These are phyloP conservation scores for Intellagama lesueurii DNA, from an alignment of 2,797 vertebrate genomes.

Conservation along the genomic window DNA sequence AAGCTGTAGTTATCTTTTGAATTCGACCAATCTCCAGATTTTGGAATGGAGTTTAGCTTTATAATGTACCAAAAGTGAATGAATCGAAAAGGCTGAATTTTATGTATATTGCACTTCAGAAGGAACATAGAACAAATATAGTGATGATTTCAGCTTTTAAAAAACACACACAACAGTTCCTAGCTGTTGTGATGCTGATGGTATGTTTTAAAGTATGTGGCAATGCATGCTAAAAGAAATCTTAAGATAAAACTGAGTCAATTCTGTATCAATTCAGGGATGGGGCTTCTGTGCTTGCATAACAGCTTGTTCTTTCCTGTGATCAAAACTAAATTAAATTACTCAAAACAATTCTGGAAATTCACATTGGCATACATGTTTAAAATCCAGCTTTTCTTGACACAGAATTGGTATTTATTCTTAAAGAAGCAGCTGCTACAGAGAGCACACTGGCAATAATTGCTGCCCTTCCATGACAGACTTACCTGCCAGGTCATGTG, in stretches of 20 bases:
- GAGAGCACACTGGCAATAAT: background rate
- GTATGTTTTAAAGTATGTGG: background rate
- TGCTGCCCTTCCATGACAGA: background rate
- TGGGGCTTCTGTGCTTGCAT: background rate
- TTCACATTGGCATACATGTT: background rate
- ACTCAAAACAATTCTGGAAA: background rate
- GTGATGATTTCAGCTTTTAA: background rate
- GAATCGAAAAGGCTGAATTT: background rate
- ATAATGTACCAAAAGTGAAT: background rate
- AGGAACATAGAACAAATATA: too few species aligned
- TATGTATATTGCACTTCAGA: background rate
- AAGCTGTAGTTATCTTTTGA: background rate
- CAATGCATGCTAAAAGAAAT: background rate
- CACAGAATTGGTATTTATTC: background rate
- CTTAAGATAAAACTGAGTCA: background rate
- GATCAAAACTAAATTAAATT: background rate
- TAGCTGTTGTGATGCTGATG: background rate
- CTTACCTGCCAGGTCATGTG: conserved; percentile 85
- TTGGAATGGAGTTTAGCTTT: background rate
- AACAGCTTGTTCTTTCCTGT: background rate
- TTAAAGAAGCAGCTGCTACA: background rate
- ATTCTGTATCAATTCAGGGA: background rate
- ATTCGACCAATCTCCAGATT: background rate
- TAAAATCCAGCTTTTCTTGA: background rate
- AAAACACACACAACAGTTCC: background rate